phyloP scores from a whole-genome alignment of 2,888 invertebrate genomes.

The Leptinotarsa peninsularis region DNA sequence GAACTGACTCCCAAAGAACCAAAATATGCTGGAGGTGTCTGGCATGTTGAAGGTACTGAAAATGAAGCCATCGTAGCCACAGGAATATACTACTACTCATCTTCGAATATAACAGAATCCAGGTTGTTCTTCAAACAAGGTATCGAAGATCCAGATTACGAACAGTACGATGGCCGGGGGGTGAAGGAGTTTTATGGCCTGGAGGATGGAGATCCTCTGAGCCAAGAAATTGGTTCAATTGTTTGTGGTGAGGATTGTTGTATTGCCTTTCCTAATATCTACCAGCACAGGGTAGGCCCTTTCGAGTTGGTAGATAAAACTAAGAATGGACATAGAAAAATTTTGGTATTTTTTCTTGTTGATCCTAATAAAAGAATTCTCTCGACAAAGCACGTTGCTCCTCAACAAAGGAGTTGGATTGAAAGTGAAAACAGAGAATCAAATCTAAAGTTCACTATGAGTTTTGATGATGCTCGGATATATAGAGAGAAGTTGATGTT shows the following conservation, averaged over 20 bases:
- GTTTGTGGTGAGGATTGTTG: neutral
- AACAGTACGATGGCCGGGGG: neutral
- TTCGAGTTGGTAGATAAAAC: neutral
- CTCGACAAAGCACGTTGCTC: neutral
- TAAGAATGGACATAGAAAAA: neutral
- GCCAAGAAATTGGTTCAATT: constrained; percentile 4
- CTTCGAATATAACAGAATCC: neutral
- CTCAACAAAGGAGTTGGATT: neutral
- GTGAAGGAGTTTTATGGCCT: neutral
- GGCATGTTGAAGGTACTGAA: neutral
- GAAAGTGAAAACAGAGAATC: neutral
- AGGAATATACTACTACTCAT: constrained; percentile 1
- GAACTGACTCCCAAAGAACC: constrained; percentile 5
- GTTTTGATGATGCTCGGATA: neutral
- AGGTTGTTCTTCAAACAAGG: neutral
- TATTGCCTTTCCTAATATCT: neutral
- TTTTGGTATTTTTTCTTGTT: constrained; percentile 7
- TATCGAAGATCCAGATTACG: neutral
- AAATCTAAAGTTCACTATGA: neutral
- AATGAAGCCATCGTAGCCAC: neutral
- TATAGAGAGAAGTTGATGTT: constrained; percentile 1
- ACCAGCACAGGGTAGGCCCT: neutral
- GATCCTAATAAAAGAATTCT: neutral
- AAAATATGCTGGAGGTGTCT: neutral
- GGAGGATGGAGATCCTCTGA: neutral